These are phyloP conservation scores for Sebastes itinus DNA, from an alignment of 2,797 vertebrate species.

Conservation along the genomic window DNA sequence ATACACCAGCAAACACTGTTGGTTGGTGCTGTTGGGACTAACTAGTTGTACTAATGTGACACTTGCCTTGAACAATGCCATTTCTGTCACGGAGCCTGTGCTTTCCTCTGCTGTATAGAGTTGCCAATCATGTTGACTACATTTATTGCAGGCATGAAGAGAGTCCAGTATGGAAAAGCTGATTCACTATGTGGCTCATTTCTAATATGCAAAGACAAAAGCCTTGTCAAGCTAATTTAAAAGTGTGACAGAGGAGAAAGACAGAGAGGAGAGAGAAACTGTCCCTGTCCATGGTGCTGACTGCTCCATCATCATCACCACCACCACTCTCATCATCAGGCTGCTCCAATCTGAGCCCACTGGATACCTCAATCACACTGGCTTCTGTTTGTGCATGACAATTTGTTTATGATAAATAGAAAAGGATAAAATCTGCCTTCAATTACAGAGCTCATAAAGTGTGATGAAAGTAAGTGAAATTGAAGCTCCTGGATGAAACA, in stretches of 20 bases:
- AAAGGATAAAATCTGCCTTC: not conserved
- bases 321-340: slow-evolving; percentile 17
- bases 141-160: not conserved
- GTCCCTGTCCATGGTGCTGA: slow-evolving; percentile 85
- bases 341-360: not conserved
- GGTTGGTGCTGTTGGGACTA: slow-evolving; percentile 25
- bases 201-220: not conserved
- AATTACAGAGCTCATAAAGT: slow-evolving; percentile 4
- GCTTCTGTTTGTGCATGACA: not conserved
- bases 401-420: not conserved
- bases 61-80: not conserved
- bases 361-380: not conserved
- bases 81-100: not conserved
- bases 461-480: slow-evolving; percentile 20
- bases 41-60: slow-evolving; percentile 23
- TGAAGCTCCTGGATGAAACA: not conserved
- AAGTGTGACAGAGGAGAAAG: slow-evolving; percentile 20
- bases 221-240: slow-evolving; percentile 27
- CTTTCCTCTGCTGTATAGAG: not conserved
- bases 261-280: slow-evolving; percentile 12
- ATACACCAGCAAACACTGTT: slow-evolving; percentile 42
- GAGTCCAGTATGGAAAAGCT: not conserved
- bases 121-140: not conserved
- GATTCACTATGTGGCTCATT: not conserved
- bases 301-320: slow-evolving; percentile 40